Conservation (phyloP, 2,888 invertebrate species). For the Alsophila aescularia region DNA sequence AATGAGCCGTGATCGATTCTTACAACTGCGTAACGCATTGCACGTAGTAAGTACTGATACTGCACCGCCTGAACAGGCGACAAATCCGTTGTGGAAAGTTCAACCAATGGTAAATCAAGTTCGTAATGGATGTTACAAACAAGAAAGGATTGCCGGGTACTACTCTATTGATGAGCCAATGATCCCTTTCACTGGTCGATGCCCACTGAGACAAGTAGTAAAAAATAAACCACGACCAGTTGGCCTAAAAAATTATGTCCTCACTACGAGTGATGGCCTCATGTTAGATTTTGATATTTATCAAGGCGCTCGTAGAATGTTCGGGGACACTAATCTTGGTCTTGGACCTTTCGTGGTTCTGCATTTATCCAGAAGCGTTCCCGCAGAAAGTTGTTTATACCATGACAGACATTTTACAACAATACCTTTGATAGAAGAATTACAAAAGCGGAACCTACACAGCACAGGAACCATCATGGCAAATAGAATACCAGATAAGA, state of each 20-base stretch:
- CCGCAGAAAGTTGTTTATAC: conserved; percentile 40
- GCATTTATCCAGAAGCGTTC: conserved; percentile 30
- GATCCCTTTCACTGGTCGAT: too few relatives aligned
- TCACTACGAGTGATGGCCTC: conserved; percentile 35
- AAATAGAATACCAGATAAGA: conserved; percentile 25
- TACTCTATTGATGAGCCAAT: conserved; percentile 35
- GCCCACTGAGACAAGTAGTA: conserved; percentile 33
- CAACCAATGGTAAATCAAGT: too few relatives aligned
- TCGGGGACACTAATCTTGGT: conserved; percentile 30
- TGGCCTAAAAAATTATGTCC: conserved; percentile 37
- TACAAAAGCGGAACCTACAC: conserved; percentile 16
- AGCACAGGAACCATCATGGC: conserved; percentile 12
- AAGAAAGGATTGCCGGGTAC: conserved; percentile 33
- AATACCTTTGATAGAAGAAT: conserved; percentile 35
- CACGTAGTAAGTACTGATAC: not conserved
- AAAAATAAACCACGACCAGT: conserved; percentile 33
- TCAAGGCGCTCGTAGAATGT: conserved; percentile 25
- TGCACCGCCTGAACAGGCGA: too few relatives aligned
- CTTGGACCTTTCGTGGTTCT: conserved; percentile 39
- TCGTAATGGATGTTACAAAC: conserved; percentile 26
- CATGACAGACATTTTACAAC: conserved; percentile 40
- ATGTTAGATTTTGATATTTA: conserved; percentile 38
- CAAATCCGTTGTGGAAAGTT: too few relatives aligned
- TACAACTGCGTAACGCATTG: too few relatives aligned
- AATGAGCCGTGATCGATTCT: too few relatives aligned